Conservation (phyloP, 2,888 invertebrate species). For the Elegia similella region DNA sequence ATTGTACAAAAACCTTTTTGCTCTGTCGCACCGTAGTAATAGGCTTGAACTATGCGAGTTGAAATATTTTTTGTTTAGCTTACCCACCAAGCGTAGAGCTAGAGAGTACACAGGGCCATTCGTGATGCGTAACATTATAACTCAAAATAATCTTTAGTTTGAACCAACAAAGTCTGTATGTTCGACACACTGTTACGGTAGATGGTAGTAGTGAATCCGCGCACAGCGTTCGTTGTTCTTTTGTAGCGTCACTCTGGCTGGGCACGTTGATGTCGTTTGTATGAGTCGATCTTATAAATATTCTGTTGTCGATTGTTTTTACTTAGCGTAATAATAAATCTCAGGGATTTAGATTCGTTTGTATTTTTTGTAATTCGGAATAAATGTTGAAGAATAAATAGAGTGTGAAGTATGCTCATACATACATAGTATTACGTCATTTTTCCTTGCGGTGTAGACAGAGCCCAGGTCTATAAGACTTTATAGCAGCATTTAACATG, state of each 20-base stretch:
- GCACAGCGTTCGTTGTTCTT: slow-evolving; percentile 20
- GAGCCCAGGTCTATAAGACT: no score
- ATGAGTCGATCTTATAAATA: slow-evolving; percentile 27
- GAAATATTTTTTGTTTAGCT: background rate
- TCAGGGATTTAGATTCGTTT: background rate
- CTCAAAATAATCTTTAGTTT: background rate
- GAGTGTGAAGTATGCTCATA: no score
- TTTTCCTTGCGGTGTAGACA: no score
- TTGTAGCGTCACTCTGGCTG: slow-evolving; percentile 21
- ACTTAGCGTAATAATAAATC: background rate
- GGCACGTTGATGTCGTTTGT: slow-evolving; percentile 77
- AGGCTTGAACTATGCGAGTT: background rate
- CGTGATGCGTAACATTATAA: background rate
- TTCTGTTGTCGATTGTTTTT: background rate
- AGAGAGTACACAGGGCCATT: background rate
- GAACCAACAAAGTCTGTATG: background rate
- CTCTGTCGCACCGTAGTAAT: background rate
- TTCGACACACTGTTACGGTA: background rate
- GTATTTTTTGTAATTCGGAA: no score
- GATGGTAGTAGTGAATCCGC: slow-evolving; percentile 6
- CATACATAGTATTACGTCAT: no score
- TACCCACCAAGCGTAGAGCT: background rate
- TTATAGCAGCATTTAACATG: no score
- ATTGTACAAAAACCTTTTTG: background rate
- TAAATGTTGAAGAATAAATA: no score